A percentile compares a stretch with the other conserved stretches of the same genome.
Conservation (phyloP, 2,888 invertebrate genomes). For the Tanytarsus gracilentus region DNA sequence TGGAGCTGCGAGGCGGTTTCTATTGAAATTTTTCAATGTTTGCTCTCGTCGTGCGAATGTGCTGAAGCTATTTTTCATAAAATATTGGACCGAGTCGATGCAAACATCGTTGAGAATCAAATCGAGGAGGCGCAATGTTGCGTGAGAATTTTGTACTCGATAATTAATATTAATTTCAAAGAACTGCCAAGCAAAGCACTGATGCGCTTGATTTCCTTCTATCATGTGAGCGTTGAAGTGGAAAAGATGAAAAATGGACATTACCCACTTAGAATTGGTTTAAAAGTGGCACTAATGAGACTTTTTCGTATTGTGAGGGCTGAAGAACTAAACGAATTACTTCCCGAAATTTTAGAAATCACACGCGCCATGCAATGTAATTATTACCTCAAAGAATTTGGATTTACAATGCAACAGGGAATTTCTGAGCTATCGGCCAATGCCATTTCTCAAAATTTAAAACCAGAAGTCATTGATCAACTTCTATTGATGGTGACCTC, state of each 20-base stretch:
- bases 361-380: constrained; percentile 42
- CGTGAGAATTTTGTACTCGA: constrained; percentile 46
- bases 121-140: constrained; percentile 43
- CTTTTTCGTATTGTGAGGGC: constrained; percentile 47
- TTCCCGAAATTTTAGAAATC: constrained; percentile 48
- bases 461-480: constrained; percentile 44
- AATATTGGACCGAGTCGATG: constrained; percentile 32
- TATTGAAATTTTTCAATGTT: constrained; percentile 36
- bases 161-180: constrained; percentile 46
- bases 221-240: constrained; percentile 42
- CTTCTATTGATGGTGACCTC: constrained; percentile 47
- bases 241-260: constrained; percentile 35
- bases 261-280: constrained; percentile 44
- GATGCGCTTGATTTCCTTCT: constrained; percentile 45
- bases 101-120: constrained; percentile 33
- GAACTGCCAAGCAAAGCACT: constrained; percentile 43
- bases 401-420: constrained; percentile 47
- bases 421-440: constrained; percentile 44
- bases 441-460: constrained; percentile 44
- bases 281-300: constrained; percentile 49
- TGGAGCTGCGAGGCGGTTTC: constrained; percentile 44
- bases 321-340: constrained; percentile 44
- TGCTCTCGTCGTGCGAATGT: constrained; percentile 35
- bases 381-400: constrained; percentile 47
- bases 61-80: constrained; percentile 33